A percentile compares a stretch with the other conserved stretches of the same genome.
phyloP scores from a whole-genome alignment of 2,888 invertebrate species.

The Acanthoscelides obtectus region DNA sequence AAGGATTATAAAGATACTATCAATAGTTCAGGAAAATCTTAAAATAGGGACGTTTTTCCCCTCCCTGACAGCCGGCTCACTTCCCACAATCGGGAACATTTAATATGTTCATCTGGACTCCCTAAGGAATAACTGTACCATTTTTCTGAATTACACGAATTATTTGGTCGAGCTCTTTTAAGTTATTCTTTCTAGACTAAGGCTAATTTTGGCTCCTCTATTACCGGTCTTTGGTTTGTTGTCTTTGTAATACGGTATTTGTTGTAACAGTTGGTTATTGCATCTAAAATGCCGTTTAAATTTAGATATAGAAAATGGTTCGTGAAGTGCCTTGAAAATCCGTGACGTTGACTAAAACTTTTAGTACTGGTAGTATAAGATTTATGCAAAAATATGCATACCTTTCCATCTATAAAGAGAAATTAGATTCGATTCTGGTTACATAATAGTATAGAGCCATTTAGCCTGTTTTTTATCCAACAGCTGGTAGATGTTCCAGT shows the following conservation, averaged over 20 bases:
- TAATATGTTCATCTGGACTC: too few species aligned
- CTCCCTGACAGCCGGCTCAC: too few species aligned
- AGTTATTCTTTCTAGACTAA: too few species aligned
- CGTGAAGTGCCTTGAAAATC: not conserved
- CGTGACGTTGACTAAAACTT: not conserved
- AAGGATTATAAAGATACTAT: too few species aligned
- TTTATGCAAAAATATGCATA: not conserved
- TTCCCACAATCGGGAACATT: too few species aligned
- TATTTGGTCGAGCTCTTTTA: too few species aligned
- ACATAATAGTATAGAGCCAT: not conserved
- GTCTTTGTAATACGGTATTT: not conserved
- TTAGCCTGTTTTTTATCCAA: not conserved
- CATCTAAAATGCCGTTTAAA: not conserved
- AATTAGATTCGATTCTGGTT: not conserved
- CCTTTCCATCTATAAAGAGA: not conserved
- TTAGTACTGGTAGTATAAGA: not conserved
- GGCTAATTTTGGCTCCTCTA: not conserved
- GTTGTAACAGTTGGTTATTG: not conserved
- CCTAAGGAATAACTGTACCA: too few species aligned
- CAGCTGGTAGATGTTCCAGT: not conserved
- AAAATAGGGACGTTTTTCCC: too few species aligned
- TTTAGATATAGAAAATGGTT: not conserved
- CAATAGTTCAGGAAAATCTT: too few species aligned
- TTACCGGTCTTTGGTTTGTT: not conserved
- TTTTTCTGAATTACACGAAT: too few species aligned